Evolutionary conservation across 2,113 vertebrate species (phyloP).

Genomic region (Ceuthmochares aereus): DNA sequence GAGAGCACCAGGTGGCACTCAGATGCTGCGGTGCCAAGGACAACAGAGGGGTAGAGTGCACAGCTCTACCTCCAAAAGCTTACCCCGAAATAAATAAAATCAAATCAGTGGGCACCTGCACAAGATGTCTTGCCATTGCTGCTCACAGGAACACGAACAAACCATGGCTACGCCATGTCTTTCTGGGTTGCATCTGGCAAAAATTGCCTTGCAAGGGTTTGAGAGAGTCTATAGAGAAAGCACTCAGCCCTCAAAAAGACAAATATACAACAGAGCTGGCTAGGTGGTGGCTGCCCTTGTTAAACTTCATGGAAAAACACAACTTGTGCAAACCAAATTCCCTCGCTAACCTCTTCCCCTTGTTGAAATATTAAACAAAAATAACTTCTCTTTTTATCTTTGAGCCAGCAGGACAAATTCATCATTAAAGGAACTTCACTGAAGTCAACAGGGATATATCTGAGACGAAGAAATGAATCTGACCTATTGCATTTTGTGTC

Average conservation of each 20-base stretch:
- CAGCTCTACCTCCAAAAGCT: not conserved
- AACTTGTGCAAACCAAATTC: constrained; percentile 62
- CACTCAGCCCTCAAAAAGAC: constrained; percentile 59
- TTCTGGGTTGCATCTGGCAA: not conserved
- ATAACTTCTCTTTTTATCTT: constrained; percentile 71
- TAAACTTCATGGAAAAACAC: constrained; percentile 70
- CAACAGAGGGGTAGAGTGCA: not conserved
- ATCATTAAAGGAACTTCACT: constrained; percentile 61
- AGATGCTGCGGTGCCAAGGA: not conserved
- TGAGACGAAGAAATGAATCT: constrained; percentile 45
- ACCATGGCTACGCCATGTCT: not conserved
- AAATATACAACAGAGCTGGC: constrained; percentile 64
- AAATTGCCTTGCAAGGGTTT: constrained; percentile 18
- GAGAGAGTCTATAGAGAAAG: constrained; percentile 49
- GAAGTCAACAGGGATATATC: constrained; percentile 59
- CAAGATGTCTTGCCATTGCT: not conserved
- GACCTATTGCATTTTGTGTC: constrained; percentile 30
- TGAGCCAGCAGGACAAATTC: constrained; percentile 64
- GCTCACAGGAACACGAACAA: not conserved
- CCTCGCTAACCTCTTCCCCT: constrained; percentile 72
- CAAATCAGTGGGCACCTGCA: not conserved
- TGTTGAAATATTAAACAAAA: constrained; percentile 78
- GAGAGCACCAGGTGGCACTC: constrained; percentile 35
- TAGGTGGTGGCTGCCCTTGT: constrained; percentile 63
- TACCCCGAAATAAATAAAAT: not conserved